Percentiles rank a stretch among this genome's conserved stretches.
These are phyloP conservation scores for Phrynocephalus versicolor DNA, from an alignment of 2,113 vertebrate genomes.

Conservation along the genomic window DNA sequence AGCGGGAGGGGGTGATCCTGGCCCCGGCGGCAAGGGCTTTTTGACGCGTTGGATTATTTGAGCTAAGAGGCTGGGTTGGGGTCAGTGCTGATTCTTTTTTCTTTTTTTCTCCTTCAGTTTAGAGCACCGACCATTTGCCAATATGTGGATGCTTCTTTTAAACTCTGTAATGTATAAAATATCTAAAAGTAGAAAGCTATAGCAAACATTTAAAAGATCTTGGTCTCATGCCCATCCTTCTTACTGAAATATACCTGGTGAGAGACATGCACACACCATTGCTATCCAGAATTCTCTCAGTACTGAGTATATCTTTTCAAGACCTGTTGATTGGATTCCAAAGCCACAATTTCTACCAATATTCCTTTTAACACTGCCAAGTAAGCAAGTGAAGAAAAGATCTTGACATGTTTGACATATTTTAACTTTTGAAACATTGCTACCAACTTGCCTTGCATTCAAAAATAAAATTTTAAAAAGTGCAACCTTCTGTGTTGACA, in stretches of 20 bases:
- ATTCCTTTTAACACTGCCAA: background rate
- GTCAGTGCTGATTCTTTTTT: no score
- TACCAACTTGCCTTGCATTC: background rate
- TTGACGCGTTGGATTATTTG: no score
- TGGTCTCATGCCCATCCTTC: background rate
- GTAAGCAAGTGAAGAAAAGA: background rate
- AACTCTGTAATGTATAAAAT: constrained; percentile 2
- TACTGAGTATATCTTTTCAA: background rate
- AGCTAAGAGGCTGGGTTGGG: no score
- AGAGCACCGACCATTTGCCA: no score
- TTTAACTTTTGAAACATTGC: constrained; percentile 19
- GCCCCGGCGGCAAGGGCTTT: no score
- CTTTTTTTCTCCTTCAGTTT: no score
- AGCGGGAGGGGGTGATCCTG: no score
- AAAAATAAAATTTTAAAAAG: background rate
- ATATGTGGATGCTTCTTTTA: background rate
- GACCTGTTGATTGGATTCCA: background rate
- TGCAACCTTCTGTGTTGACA: background rate
- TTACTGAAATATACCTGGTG: constrained; percentile 17
- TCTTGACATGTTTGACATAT: constrained; percentile 18
- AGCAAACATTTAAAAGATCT: constrained; percentile 14
- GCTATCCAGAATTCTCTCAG: constrained; percentile 1
- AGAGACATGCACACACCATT: background rate
- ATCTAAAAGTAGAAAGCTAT: background rate
- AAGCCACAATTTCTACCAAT: background rate